phyloP scores from a whole-genome alignment of 1,140 invertebrate genomes.

The Dendrolimus kikuchii region DNA sequence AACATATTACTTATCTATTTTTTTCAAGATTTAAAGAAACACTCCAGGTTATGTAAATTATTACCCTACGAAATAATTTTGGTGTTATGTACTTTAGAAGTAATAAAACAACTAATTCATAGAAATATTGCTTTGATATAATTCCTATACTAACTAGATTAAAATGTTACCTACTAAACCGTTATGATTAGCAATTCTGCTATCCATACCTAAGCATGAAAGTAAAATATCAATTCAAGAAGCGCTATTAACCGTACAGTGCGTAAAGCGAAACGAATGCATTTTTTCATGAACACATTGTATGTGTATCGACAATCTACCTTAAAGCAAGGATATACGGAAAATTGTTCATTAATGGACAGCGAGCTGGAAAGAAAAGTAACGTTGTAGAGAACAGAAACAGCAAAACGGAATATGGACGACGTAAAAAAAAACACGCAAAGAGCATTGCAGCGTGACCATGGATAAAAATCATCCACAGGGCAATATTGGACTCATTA shows the following conservation, averaged over 20 bases:
- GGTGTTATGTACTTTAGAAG: too few species aligned
- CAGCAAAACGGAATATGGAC: slow-evolving; percentile 40
- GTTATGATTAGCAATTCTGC: background rate
- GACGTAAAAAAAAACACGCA: slow-evolving; percentile 28
- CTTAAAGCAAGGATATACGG: slow-evolving; percentile 28
- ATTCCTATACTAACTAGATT: too few species aligned
- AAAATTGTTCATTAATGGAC: slow-evolving; percentile 26
- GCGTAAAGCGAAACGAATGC: slow-evolving; percentile 23
- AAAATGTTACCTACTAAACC: background rate
- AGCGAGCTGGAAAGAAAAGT: slow-evolving; percentile 47
- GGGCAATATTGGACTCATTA: slow-evolving; percentile 44
- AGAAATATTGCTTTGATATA: too few species aligned
- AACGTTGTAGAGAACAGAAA: slow-evolving; percentile 31
- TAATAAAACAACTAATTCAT: too few species aligned
- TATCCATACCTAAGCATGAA: slow-evolving; percentile 25
- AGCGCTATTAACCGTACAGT: slow-evolving; percentile 31
- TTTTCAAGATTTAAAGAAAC: too few species aligned
- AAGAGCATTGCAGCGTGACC: slow-evolving; percentile 54
- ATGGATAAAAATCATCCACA: slow-evolving; percentile 61
- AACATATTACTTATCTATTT: too few species aligned
- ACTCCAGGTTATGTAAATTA: too few species aligned
- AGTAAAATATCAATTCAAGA: slow-evolving; percentile 53
- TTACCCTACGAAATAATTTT: too few species aligned
- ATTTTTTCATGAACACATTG: slow-evolving; percentile 19
- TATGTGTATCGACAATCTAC: slow-evolving; percentile 29